Base-by-base conservation (phyloP, 2,797 vertebrate species). In the Valencia hispanica region DNA sequence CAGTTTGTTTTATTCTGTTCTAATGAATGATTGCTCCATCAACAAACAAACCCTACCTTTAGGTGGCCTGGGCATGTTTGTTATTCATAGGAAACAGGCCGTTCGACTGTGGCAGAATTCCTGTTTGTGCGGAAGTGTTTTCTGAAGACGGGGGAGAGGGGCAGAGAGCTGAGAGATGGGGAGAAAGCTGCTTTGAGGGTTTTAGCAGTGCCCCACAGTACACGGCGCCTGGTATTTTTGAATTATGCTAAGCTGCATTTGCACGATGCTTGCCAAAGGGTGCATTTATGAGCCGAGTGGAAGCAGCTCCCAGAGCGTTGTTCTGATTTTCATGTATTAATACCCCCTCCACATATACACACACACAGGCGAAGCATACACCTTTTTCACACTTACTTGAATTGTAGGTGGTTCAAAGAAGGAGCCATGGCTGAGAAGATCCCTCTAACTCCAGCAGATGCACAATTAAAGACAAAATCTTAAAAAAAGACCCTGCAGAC, bases 221-320 rank as follows among this genome's bases (percentile, higher is more conserved):
- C 80, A 87, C 82, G 83, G 84, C 72, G 91, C 91, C 92, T 93
- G 91, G 89, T 86, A 92, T 94, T 94, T 93, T 74, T 92, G 91
- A 93, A 92, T 92, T 89, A 93, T 92, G 81, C 84, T 94, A 93
- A 93, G 88, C 92, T 94, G 90, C 79, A 83, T 89, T 92, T 89
- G 85, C 81, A 15, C 32, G 84, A 55, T 73, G 72, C 78, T 89
- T 80, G 86, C 91, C 91, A 89, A 90, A 88, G 84, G 78, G 79
- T 86, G 84, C 79, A 81, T 92, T 91, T 91, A 81, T 92, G 88
- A 86, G 83, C 79, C 84, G 75, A 47, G 18, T 73, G 80, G 65
- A 78, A 71, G 81, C 73, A 77, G 86, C 74, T 87, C 73, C n/a
- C 25, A 43, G 65, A 45, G 73, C 85, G 68, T 78, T n/a, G 57